Evolutionary conservation across 2,888 invertebrate genomes (phyloP).

Genomic region (Epistrophe grossulariae): DNA sequence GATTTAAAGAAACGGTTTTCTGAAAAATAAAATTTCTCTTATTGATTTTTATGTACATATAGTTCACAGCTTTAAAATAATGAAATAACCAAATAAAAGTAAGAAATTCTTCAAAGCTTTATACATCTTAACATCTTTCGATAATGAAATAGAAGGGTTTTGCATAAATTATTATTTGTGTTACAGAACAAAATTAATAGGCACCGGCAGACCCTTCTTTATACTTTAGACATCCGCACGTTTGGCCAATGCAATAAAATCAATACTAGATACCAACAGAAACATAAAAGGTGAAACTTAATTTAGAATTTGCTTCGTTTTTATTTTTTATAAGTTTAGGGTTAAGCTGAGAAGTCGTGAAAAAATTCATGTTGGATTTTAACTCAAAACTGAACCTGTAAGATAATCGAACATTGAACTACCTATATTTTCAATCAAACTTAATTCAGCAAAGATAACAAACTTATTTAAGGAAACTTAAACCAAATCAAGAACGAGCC

Average conservation of each 20-base stretch:
- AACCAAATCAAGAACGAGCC: too few species aligned
- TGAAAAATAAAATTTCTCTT: background rate
- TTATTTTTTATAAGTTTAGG: background rate
- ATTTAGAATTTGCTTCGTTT: background rate
- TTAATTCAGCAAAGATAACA: too few species aligned
- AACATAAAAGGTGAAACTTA: background rate
- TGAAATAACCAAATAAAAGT: background rate
- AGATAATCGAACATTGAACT: too few species aligned
- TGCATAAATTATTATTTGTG: constrained; percentile 39
- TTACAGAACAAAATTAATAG: background rate
- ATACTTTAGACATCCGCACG: background rate
- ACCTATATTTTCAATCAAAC: too few species aligned
- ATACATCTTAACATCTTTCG: background rate
- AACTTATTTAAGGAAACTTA: too few species aligned
- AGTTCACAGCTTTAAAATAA: background rate
- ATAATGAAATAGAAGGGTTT: constrained; percentile 4
- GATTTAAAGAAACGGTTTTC: constrained; percentile 39
- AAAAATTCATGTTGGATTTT: too few species aligned
- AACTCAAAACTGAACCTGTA: too few species aligned
- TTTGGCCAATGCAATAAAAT: background rate
- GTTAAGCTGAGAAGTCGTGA: background rate
- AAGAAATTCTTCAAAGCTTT: background rate
- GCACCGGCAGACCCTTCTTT: too few species aligned
- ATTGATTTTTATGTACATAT: background rate
- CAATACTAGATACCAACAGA: background rate